Evolutionary conservation across 2,797 vertebrate genomes (phyloP).

Genomic region (Megaceryle alcyon): DNA sequence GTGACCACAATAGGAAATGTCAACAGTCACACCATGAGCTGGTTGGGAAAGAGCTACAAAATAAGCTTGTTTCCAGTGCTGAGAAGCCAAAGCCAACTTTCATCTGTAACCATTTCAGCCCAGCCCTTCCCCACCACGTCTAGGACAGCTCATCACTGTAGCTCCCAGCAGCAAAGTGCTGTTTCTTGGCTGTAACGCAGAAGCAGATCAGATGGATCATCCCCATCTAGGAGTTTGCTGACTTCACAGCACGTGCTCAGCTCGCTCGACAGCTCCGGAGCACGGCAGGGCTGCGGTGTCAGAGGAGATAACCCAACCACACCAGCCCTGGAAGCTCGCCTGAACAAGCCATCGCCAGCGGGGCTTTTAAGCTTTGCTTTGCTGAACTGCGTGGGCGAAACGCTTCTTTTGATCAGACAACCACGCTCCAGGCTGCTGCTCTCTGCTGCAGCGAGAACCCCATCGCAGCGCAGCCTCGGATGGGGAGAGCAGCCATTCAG

Average conservation of each 20-base stretch:
- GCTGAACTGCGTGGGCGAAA: neutral
- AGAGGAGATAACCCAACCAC: neutral
- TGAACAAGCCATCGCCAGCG: neutral
- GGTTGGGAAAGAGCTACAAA: neutral
- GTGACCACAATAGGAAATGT: neutral
- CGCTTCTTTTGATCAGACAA: neutral
- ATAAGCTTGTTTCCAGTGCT: fast-evolving
- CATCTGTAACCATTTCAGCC: fast-evolving
- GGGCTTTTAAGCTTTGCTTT: neutral
- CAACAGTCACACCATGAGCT: neutral
- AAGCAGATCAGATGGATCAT: neutral
- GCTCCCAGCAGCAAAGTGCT: neutral
- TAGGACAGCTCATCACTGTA: neutral
- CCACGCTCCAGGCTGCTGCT: neutral
- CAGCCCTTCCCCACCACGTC: neutral
- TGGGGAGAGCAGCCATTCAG: neutral
- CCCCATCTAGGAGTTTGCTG: neutral
- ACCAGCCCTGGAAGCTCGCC: fast-evolving
- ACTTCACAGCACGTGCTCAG: neutral
- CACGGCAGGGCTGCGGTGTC: neutral
- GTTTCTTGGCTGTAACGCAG: neutral
- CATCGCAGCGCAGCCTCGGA: fast-evolving
- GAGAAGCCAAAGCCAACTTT: neutral
- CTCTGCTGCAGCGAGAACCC: neutral
- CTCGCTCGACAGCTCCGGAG: neutral